Base-by-base conservation (phyloP, 2,888 invertebrate species). In the Eupeodes latifasciatus region DNA sequence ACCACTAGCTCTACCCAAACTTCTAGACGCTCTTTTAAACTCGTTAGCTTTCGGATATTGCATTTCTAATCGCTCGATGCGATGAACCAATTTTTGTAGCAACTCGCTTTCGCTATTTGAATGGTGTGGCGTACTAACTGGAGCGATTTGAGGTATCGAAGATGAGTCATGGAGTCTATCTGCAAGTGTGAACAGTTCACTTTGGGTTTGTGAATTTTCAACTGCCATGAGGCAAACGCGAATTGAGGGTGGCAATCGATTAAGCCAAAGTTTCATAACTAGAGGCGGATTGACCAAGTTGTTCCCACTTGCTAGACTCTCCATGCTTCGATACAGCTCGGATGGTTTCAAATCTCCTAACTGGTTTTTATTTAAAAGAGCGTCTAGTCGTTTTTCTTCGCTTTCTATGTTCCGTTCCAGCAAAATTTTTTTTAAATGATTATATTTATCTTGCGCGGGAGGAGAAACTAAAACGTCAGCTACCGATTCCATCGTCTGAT, bases 311-410 rank as follows among this genome's bases (percentile, higher is more conserved):
- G 53, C 53, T 7, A 53, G 16, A 53, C 12, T 78, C 36, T 69
- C 69, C 72, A 80, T 64, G 4, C 36, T 72, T 12, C 80, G 9
- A 27, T 19, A 80, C 0, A 80, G 16, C 14, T 71, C 79, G 0
- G 71, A 72, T 0, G 79, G 79, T 7, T 72, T 72, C 14, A 57
- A 1, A 27, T 72, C 80, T 0, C 64, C 72, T 16, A 80, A 27
- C 40, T 72, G 64, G 1, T 72, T 44, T 55, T 72, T 64, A 11
- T 80, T 79, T 12, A 79, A 61, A 1, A 69, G 36, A 49, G 61
- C 61, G n/a, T 83, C 83, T 5, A 78, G 16, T 5, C 78, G 51
- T 19, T 59, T 14, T 57, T 83, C 83, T 47, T 83, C 78, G 49
- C 78, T 76, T 44, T 84, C 74, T n/a, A 51, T 9, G 9, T 74